Base-by-base conservation (phyloP, 2,888 invertebrate genomes). In the Panzeria rudis region DNA sequence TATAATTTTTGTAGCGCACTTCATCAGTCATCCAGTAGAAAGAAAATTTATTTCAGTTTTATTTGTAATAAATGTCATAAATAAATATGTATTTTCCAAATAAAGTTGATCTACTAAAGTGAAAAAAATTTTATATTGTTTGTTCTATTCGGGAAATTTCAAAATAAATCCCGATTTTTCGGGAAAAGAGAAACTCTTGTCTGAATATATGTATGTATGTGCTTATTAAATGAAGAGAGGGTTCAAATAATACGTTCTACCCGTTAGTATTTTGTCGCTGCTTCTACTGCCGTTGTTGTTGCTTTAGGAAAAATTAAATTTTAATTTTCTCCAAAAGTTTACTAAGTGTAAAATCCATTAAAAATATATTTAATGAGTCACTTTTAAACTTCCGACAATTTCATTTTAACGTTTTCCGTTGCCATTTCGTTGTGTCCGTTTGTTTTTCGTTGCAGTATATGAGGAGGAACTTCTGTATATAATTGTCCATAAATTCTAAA, bases 371-470 rank as follows among this genome's bases (percentile, higher is more conserved):
- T 84, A 84, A 84, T 84, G 84, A 84, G 84, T 84, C 84, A 81
- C 84, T 84, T 84, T 84, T 84, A 77, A 84, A 84, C 84, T 84
- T 81, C 73, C 84, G 84, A 84, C 84, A 84, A 84, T 84, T 84
- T 81, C 73, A 84, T 81, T 84, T 84, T 61, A 84, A 78, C 84
- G 84, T 69, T 84, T 81, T 84, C 84, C 84, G 84, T 77, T 84
- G 84, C 81, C 41, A 68, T 77, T 84, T 77, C 81, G 68, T 69
- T 54, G 84, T 81, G 84, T 84, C 84, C 84, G 84, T 77, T 84
- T 77, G 61, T 59, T 69, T 76, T 72, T 56, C 68, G 78, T 44
- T 50, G 25, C 76, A 54, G 79, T 80, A 76, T 81, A 69, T 50
- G 56, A 54, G 61, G 7, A 69, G 69, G 61, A 84, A 81, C 84